Evolutionary conservation across 92 coral and sea anemone species (phyloP), one percentile per base, ranked within the genome.

Genomic region (Parazoanthus darwini): DNA sequence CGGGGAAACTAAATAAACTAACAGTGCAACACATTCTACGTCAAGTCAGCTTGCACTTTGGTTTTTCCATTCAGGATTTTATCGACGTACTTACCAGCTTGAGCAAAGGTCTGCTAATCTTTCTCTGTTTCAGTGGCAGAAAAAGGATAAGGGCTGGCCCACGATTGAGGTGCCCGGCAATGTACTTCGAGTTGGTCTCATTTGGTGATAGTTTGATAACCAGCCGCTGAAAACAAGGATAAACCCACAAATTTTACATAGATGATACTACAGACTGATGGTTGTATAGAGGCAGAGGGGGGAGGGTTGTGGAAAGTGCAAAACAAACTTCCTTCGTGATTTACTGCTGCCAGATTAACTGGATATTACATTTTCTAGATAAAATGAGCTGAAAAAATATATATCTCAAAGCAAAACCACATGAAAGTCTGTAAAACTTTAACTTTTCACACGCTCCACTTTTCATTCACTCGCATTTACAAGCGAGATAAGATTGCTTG

Each of bases 121-220:
- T 86, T n/a, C 86, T 88, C 48, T 74, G 86, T 75, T 94, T 90
- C 74, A 90, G 10, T 3, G 96, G 98, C 4, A 96, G 76, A 81
- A 96, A 96, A 14, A 96, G 92, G 71, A 96, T 92, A 10, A 96
- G 92, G 15, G 99, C 96, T 54, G 99, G 94, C 39, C 93, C 96
- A 26, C 86, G 90, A 71, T 79, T 95, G 29, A 96, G 94, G 66
- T 87, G 90, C 13, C 75, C 25, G 35, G 90, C 89, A 72, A 95
- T 79, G 56, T 86, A 79, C 37, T 90, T 85, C 71, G 88, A 85
- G 23, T 88, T 88, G 22, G 91, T 92, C 36, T 89, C 56, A 56
- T 75, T 95, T 8, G 94, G 94, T 11, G 91, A 72, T 33, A 96
- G 91, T 86, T 94, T 94, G 65, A 86, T 74, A 22, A 95, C 96